Conservation (phyloP, 2,888 invertebrate genomes). For the Gryllus longicercus region DNA sequence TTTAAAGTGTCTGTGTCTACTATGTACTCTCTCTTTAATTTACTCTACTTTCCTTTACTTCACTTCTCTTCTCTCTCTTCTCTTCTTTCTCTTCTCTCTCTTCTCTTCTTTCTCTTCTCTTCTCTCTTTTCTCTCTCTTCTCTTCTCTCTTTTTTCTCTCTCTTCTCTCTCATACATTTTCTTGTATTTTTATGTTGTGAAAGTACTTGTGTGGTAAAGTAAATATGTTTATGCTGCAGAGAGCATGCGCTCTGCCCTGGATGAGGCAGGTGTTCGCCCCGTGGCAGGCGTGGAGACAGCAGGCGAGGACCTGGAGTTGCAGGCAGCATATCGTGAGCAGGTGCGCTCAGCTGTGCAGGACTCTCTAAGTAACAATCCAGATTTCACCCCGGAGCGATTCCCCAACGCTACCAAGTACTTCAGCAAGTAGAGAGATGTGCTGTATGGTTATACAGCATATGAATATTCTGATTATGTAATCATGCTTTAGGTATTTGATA, state of each 20-base stretch:
- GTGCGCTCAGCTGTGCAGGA: conserved; percentile 50
- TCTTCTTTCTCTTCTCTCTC: too few relatives aligned
- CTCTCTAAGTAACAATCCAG: conserved; percentile 51
- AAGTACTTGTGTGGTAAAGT: too few relatives aligned
- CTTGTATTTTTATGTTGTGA: background rate
- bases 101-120: too few relatives aligned
- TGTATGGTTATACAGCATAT: background rate
- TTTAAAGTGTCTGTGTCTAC: too few relatives aligned
- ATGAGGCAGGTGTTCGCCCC: conserved; percentile 52
- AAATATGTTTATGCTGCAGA: conserved; percentile 40
- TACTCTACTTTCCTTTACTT: too few relatives aligned
- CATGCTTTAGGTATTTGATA: conserved; percentile 8
- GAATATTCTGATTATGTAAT: background rate
- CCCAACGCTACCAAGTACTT: conserved; percentile 51
- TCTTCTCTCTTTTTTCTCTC: too few relatives aligned
- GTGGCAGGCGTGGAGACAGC: conserved; percentile 50
- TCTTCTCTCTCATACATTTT: background rate
- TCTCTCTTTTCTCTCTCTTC: too few relatives aligned
- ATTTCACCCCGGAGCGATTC: conserved; percentile 48
- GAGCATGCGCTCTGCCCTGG: conserved; percentile 50
- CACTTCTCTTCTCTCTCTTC: too few relatives aligned
- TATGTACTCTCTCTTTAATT: too few relatives aligned
- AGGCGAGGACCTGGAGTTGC: conserved; percentile 50
- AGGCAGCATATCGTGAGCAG: conserved; percentile 54
- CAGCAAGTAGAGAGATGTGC: conserved; percentile 30